Evolutionary conservation across 2,797 vertebrate species (phyloP).

Genomic region (Pseudopleuronectes americanus): DNA sequence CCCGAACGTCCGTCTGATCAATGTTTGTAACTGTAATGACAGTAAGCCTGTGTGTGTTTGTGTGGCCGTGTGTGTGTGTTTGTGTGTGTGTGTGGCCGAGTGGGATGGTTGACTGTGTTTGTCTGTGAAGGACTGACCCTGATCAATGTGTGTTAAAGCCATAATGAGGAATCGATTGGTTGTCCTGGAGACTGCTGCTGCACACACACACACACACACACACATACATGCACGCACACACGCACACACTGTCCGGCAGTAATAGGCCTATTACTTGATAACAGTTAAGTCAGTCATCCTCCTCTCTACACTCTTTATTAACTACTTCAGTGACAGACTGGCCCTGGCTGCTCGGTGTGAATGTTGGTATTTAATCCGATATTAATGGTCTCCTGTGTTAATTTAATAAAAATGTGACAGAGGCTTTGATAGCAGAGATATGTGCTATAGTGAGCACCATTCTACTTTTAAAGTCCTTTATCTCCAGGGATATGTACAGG

Average conservation of each 20-base stretch:
- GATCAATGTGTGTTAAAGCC: constrained; percentile 81
- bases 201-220: constrained; percentile 8
- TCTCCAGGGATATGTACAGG: neutral
- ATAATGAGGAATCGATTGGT: constrained; percentile 79
- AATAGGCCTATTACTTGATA: constrained; percentile 70
- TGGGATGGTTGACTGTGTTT: neutral
- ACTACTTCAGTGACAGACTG: constrained; percentile 44
- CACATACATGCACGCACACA: constrained; percentile 15
- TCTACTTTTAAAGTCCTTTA: neutral
- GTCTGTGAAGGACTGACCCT: constrained; percentile 68
- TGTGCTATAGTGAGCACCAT: too few relatives aligned
- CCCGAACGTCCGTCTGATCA: constrained; percentile 70
- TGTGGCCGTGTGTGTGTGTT: constrained; percentile 32
- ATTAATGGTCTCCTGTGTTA: too few relatives aligned
- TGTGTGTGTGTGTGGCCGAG: constrained; percentile 8
- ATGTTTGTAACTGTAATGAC: constrained; percentile 68
- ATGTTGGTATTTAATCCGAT: neutral
- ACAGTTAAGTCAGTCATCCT: constrained; percentile 60
- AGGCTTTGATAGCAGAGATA: neutral
- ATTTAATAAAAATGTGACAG: too few relatives aligned
- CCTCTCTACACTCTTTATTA: constrained; percentile 56
- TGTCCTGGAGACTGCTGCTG: constrained; percentile 56
- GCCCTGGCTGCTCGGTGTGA: neutral
- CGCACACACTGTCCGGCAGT: constrained; percentile 39
- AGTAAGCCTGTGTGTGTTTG: constrained; percentile 28